Percentiles rank a stretch among this genome's conserved stretches.
phyloP scores from a whole-genome alignment of 1,140 invertebrate genomes.

The Drosophila arawakana region DNA sequence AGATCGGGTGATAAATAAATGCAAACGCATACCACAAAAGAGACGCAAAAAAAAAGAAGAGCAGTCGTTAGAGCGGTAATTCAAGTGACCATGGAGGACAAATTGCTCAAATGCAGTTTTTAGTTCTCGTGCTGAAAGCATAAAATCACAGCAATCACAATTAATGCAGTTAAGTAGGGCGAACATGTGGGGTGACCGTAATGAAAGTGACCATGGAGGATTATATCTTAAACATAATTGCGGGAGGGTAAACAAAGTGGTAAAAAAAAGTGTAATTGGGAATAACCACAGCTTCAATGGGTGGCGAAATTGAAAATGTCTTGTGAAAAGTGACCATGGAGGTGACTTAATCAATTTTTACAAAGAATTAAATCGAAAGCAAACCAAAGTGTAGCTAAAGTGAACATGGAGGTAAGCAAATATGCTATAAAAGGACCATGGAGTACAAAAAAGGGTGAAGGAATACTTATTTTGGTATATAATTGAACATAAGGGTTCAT shows the following conservation, averaged over 20 bases:
- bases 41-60: neutral
- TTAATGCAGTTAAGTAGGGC: neutral
- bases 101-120: neutral
- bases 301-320: too few relatives aligned
- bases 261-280: too few relatives aligned
- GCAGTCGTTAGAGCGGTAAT: neutral
- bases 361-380: neutral
- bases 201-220: neutral
- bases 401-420: neutral
- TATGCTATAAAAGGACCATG: neutral
- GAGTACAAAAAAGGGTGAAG: too few relatives aligned
- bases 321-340: too few relatives aligned
- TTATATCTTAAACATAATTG: neutral
- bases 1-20: conserved; percentile 13
- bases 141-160: neutral
- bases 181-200: neutral
- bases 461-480: too few relatives aligned
- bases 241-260: too few relatives aligned
- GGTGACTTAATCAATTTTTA: neutral
- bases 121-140: neutral
- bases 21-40: neutral
- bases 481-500: too few relatives aligned
- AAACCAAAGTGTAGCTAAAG: neutral
- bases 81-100: conserved; percentile 8
- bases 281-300: too few relatives aligned